Evolutionary conservation across 2,888 invertebrate species (phyloP).

Genomic region (Mythimna impura): DNA sequence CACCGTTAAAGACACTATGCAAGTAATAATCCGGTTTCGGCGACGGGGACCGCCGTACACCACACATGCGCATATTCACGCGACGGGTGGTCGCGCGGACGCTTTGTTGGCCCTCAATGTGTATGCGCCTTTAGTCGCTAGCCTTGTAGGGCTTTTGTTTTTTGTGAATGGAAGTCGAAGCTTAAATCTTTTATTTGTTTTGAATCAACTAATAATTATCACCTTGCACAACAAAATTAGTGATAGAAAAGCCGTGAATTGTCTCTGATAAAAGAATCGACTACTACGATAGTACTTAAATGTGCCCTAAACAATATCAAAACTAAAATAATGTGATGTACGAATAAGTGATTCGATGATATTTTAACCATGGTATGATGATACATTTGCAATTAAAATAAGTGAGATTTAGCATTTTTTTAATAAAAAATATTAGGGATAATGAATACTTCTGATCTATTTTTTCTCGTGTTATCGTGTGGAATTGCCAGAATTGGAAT

Average conservation of each 20-base stretch:
- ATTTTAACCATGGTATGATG: conserved; percentile 45
- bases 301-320: conserved; percentile 45
- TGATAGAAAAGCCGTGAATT: conserved; percentile 38
- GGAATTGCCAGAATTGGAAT: conserved; percentile 11
- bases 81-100: too few species aligned
- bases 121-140: conserved; percentile 65
- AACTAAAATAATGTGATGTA: conserved; percentile 58
- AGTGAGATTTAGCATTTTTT: conserved; percentile 61
- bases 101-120: conserved; percentile 37
- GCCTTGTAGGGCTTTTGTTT: conserved; percentile 57
- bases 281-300: conserved; percentile 61
- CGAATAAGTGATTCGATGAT: conserved; percentile 46
- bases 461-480: conserved; percentile 33
- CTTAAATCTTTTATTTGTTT: conserved; percentile 56
- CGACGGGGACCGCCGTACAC: too few species aligned
- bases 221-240: conserved; percentile 61
- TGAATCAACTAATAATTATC: conserved; percentile 42
- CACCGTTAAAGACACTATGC: too few species aligned
- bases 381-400: conserved; percentile 45
- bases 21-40: too few species aligned
- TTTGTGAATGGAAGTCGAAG: conserved; percentile 48
- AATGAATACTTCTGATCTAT: conserved; percentile 30
- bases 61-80: too few species aligned
- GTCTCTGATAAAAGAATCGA: conserved; percentile 34
- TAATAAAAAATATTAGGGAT: conserved; percentile 43